phyloP scores from a whole-genome alignment of 2,113 vertebrate species.

The Protobothrops mucrosquamatus region DNA sequence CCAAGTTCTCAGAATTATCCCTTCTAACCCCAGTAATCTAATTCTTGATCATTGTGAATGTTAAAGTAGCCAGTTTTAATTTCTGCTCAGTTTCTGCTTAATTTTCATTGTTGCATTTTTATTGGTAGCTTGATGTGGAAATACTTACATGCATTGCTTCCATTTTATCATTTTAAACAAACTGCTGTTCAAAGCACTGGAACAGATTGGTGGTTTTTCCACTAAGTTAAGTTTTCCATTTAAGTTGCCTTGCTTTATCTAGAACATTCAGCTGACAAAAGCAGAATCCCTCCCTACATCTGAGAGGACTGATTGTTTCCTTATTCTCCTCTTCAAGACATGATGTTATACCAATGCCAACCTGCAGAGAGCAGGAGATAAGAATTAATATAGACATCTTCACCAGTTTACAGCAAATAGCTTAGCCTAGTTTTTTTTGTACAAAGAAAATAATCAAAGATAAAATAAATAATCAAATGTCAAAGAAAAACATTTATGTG shows the following conservation, averaged over 20 bases:
- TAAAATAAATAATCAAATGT: background rate
- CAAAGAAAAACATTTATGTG: background rate
- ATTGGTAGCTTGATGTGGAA: background rate
- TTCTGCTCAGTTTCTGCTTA: no score
- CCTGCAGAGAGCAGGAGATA: constrained; percentile 6
- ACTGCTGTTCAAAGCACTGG: background rate
- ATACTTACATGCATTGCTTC: background rate
- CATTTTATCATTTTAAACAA: background rate
- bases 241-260: background rate
- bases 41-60: background rate
- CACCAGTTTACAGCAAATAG: background rate
- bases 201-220: background rate
- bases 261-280: background rate
- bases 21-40: background rate
- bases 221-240: background rate
- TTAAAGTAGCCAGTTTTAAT: background rate
- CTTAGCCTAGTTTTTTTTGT: background rate
- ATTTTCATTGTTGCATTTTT: background rate
- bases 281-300: background rate
- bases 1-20: background rate
- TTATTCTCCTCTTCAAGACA: background rate
- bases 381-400: background rate
- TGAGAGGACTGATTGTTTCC: background rate
- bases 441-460: background rate
- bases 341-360: background rate